Evolutionary conservation across 2,113 vertebrate genomes (phyloP).

Genomic region (Orcinus orca): DNA sequence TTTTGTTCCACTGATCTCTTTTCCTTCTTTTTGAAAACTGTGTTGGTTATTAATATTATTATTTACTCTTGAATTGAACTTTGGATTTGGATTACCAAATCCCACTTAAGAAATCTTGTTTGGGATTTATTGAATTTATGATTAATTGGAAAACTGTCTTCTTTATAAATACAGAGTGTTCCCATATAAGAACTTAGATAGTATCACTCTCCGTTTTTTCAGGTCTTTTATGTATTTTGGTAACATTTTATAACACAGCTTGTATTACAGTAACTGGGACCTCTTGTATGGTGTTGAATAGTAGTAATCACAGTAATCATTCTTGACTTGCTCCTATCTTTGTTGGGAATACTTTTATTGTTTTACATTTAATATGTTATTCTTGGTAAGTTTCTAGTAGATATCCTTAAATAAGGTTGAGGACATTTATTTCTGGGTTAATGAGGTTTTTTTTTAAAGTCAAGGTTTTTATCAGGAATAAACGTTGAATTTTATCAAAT

Average conservation of each 20-base stretch:
- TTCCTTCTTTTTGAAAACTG: slow-evolving; percentile 9
- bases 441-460: not conserved
- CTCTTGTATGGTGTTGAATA: not conserved
- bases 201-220: not conserved
- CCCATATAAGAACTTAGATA: not conserved
- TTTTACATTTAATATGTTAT: slow-evolving; percentile 23
- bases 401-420: slow-evolving; percentile 7
- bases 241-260: not conserved
- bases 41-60: not conserved
- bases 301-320: not conserved
- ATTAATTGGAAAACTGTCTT: slow-evolving; percentile 8
- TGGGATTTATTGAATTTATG: slow-evolving; percentile 19
- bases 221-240: not conserved
- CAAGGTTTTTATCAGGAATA: slow-evolving; percentile 11
- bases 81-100: not conserved
- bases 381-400: not conserved
- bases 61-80: slow-evolving; percentile 5
- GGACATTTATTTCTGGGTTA: not conserved
- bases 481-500: slow-evolving; percentile 32
- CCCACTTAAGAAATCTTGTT: not conserved
- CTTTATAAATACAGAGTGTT: not conserved
- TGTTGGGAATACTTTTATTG: slow-evolving; percentile 7
- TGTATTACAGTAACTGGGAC: not conserved
- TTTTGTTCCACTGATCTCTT: not conserved
- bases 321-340: not conserved